Evolutionary conservation across 2,888 invertebrate species (phyloP).

Genomic region (Sinhomidia bicolor): DNA sequence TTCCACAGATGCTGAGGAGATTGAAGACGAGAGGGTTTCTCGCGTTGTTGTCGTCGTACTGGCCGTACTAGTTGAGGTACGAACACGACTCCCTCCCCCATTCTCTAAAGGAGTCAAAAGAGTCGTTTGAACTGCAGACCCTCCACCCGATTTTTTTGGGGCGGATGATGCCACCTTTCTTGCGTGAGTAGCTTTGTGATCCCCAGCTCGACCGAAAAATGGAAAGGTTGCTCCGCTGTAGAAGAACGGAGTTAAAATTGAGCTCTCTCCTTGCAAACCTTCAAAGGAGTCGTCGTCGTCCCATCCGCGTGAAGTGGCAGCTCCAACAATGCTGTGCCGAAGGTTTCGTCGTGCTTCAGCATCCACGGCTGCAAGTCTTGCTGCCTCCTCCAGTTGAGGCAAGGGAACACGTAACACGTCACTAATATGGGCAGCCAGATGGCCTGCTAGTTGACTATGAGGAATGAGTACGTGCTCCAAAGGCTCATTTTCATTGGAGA

Average conservation of each 20-base stretch:
- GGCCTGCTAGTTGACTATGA: slow-evolving; percentile 60
- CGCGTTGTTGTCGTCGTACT: background rate
- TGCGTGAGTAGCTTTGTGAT: slow-evolving; percentile 42
- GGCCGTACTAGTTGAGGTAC: background rate
- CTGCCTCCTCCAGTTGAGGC: slow-evolving; percentile 73
- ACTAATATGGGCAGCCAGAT: slow-evolving; percentile 54
- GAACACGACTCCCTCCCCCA: background rate
- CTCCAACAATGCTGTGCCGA: slow-evolving; percentile 15
- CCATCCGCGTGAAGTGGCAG: background rate
- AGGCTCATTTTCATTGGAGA: background rate
- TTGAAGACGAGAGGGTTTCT: slow-evolving; percentile 1
- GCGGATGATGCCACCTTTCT: slow-evolving; percentile 42
- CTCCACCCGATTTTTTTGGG: slow-evolving; percentile 19
- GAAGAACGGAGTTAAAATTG: slow-evolving; percentile 65
- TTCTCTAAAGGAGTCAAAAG: slow-evolving; percentile 52
- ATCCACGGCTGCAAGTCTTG: slow-evolving; percentile 62
- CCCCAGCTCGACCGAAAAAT: slow-evolving; percentile 44
- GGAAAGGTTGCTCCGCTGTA: slow-evolving; percentile 52
- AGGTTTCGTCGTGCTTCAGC: slow-evolving; percentile 49
- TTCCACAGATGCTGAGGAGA: slow-evolving; percentile 38
- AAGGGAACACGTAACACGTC: slow-evolving; percentile 75
- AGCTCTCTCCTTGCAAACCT: slow-evolving; percentile 56
- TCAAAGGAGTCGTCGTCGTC: slow-evolving; percentile 45
- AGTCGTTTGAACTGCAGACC: slow-evolving; percentile 41
- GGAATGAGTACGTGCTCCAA: slow-evolving; percentile 63